Evolutionary conservation across 2,888 invertebrate genomes (phyloP), one percentile per base, ranked within the genome.

Genomic region (Sarcophaga rosellei): DNA sequence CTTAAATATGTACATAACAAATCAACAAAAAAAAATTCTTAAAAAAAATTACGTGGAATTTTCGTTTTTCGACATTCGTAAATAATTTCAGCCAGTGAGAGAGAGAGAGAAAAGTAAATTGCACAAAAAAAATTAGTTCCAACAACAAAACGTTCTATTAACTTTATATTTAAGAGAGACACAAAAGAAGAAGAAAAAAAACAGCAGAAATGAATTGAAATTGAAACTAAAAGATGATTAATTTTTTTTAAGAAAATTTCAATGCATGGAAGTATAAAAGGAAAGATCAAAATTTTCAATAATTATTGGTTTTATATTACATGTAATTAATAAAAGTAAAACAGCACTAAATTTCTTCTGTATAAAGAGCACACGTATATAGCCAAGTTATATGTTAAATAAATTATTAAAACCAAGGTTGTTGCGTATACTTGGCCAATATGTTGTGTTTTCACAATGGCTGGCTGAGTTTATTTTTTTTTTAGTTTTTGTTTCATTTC

Each of bases 371-470:
- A 53, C 25, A 23, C 8, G 17, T 15, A 57, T 10, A 61, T n/a
- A 8, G 25, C 23, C 17, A 57, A n/a, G 53, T 25, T 70, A 70
- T 69, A 62, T 65, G 72, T n/a, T 66, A 70, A 76, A 47, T 12
- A 68, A 76, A 72, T 79, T 73, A 84, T 81, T 83, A 15, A 59
- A 81, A 78, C 86, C 86, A 86, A 86, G 86, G 86, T 86, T 86
- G 81, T 84, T 81, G 83, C 61, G 81, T 81, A 86, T 86, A 74
- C 81, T 86, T 82, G 83, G 86, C 80, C 80, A 86, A 84, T 78
- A 83, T 77, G 53, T 66, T 62, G 47, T 63, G 45, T 80, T 80
- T 81, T 81, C 69, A 74, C 80, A 81, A 77, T 80, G 76, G 65
- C 74, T 85, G 81, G 25, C 53, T 70, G 21, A 12, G 21, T 76